These are phyloP conservation scores for Canis aureus DNA, from an alignment of 2,113 vertebrate species.

Conservation along the genomic window DNA sequence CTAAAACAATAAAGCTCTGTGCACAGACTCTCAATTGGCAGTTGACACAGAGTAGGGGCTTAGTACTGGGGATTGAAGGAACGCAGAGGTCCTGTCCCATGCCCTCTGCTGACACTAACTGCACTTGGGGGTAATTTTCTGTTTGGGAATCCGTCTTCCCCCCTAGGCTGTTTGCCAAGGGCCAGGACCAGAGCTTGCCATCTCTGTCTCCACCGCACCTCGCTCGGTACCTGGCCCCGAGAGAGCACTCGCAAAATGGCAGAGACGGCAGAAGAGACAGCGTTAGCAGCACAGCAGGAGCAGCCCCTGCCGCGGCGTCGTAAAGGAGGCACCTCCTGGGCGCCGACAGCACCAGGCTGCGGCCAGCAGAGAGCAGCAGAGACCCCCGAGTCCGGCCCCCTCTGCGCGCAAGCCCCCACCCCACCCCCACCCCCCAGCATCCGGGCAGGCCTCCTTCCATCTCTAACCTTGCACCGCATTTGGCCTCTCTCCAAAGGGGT, in stretches of 20 bases:
- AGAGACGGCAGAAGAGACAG: background rate
- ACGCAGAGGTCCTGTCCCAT: background rate
- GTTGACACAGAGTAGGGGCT: background rate
- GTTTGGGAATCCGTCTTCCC: background rate
- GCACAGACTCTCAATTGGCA: background rate
- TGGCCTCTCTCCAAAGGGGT: constrained; percentile 2
- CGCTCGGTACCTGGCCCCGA: background rate
- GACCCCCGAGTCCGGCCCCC: background rate
- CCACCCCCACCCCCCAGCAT: background rate
- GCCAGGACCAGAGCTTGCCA: background rate
- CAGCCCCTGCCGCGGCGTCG: background rate
- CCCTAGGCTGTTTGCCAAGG: background rate
- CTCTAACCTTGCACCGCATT: background rate
- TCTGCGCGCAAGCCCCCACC: background rate
- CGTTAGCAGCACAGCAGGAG: background rate
- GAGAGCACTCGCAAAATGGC: background rate
- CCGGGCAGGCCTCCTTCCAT: background rate
- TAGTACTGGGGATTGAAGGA: background rate
- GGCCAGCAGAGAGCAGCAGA: constrained; percentile 78
- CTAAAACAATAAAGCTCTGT: background rate
- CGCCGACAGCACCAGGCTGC: background rate
- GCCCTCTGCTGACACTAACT: background rate
- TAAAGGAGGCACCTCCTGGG: background rate
- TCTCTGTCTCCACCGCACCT: background rate
- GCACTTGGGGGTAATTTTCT: background rate